phyloP scores from a whole-genome alignment of 2,113 vertebrate species.

The Sardina pilchardus region DNA sequence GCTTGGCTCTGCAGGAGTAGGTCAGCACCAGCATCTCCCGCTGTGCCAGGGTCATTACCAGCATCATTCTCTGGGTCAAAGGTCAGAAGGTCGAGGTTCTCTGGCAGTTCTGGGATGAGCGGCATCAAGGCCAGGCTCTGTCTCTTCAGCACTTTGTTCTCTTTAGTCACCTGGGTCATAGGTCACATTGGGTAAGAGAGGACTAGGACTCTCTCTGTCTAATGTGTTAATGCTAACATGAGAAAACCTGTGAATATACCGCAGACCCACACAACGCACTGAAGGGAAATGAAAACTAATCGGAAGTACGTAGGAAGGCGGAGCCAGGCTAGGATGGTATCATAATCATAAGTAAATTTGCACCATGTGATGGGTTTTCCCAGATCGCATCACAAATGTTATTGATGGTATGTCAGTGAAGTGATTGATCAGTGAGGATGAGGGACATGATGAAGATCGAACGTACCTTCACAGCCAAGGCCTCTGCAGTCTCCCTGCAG shows the following conservation, averaged over 20 bases:
- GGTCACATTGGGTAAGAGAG: neutral
- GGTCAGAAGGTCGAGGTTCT: constrained; percentile 40
- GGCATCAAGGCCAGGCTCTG: constrained; percentile 68
- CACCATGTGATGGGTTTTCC: too few species aligned
- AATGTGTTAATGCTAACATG: neutral
- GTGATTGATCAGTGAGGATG: neutral
- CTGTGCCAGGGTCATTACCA: neutral
- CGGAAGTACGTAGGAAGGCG: too few species aligned
- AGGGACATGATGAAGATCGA: neutral
- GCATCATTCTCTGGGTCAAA: constrained; percentile 38
- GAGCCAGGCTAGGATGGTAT: too few species aligned
- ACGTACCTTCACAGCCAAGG: constrained; percentile 68
- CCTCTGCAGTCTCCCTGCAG: constrained; percentile 72
- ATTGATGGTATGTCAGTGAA: neutral
- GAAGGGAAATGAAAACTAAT: too few species aligned
- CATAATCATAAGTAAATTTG: too few species aligned
- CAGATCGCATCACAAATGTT: too few species aligned
- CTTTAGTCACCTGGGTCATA: constrained; percentile 67
- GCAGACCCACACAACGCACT: too few species aligned
- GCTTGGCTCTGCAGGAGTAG: constrained; percentile 54
- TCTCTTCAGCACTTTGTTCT: constrained; percentile 71
- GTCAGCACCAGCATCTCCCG: constrained; percentile 39
- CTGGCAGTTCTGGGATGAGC: constrained; percentile 53
- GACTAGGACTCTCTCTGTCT: neutral
- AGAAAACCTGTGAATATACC: too few species aligned